Percentiles rank a stretch among this genome's conserved stretches.
Evolutionary conservation across 2,113 vertebrate genomes (phyloP).

Genomic region (Platysteira castanea): DNA sequence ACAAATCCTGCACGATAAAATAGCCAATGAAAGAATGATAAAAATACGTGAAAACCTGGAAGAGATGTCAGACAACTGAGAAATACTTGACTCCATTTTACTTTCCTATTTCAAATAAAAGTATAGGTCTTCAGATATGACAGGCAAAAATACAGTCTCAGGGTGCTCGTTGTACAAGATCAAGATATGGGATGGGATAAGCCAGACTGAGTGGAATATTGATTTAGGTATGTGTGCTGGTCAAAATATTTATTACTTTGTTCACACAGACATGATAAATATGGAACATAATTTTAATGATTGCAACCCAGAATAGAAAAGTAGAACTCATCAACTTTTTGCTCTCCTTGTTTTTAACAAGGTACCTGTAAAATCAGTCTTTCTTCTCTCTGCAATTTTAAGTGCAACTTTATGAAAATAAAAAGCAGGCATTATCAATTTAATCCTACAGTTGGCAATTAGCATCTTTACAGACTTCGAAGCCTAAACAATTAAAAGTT

Average conservation of each 20-base stretch:
- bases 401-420: not conserved
- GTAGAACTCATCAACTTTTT: not conserved
- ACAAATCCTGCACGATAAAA: not conserved
- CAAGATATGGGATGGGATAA: not conserved
- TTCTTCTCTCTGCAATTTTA: not conserved
- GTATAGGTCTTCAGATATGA: not conserved
- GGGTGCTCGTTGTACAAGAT: not conserved
- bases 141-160: not conserved
- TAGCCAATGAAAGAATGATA: not conserved
- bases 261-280: not conserved
- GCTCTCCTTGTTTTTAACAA: not conserved
- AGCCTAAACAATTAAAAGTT: conserved; percentile 40
- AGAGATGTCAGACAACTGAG: not conserved
- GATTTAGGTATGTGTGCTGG: not conserved
- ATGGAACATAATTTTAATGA: not conserved
- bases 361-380: not conserved
- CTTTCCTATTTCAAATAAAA: not conserved
- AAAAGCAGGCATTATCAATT: not conserved
- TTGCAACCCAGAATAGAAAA: not conserved
- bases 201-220: not conserved
- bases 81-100: not conserved
- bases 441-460: not conserved
- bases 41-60: not conserved
- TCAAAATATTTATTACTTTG: not conserved
- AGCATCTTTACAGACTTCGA: conserved; percentile 28